These are phyloP conservation scores for Antennarius striatus DNA, from an alignment of 2,113 vertebrate genomes.

Conservation along the genomic window DNA sequence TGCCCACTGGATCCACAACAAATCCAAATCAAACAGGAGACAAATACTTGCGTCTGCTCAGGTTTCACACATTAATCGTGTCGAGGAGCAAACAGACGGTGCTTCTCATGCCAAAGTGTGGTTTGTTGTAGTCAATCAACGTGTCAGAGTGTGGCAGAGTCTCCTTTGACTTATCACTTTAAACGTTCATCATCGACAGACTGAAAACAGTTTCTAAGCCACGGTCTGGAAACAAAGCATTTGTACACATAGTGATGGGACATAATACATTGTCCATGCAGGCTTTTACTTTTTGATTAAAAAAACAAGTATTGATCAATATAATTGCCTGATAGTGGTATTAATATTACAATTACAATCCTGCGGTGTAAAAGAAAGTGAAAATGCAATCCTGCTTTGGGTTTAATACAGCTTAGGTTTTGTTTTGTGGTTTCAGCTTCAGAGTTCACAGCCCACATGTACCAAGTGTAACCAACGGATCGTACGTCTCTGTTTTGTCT, in stretches of 20 bases:
- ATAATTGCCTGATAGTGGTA: no score
- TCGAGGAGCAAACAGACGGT: constrained; percentile 11
- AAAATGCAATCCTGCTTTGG: no score
- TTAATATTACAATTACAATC: neutral
- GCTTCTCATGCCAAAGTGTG: constrained; percentile 23
- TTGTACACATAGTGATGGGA: no score
- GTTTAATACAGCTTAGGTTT: neutral
- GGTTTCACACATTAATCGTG: constrained; percentile 34
- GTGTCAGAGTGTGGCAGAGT: neutral
- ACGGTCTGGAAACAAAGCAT: no score
- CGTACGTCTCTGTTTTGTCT: neutral
- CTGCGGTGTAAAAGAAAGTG: no score
- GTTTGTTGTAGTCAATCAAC: constrained; percentile 31
- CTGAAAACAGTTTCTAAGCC: no score
- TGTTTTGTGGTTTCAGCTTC: constrained; percentile 14
- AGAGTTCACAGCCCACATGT: neutral
- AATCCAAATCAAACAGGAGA: constrained; percentile 44
- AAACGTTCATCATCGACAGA: neutral
- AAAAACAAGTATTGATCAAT: no score
- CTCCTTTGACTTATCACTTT: constrained; percentile 1
- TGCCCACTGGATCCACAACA: constrained; percentile 43
- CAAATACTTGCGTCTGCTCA: constrained; percentile 29
- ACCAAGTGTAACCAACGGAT: no score
- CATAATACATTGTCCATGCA: no score
- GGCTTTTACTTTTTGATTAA: no score